phyloP scores from a whole-genome alignment of 2,113 vertebrate species.

The Colaptes auratus region DNA sequence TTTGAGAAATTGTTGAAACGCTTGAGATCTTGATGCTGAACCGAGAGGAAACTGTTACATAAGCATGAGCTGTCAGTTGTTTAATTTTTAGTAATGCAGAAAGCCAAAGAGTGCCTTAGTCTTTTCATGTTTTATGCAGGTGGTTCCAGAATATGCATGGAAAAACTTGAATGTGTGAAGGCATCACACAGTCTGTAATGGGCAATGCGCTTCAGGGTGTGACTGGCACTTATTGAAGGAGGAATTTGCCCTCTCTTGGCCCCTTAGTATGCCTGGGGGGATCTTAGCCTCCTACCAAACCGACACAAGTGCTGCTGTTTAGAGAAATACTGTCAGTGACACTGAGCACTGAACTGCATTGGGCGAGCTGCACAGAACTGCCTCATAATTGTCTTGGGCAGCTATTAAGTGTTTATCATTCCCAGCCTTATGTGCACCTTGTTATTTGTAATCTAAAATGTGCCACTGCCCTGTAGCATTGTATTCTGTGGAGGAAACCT shows the following conservation, averaged over 20 bases:
- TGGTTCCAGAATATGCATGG: constrained; percentile 5
- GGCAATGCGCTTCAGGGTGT: neutral
- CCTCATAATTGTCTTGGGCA: neutral
- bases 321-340: constrained; percentile 27
- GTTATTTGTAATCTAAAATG: neutral
- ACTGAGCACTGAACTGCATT: neutral
- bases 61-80: constrained; percentile 55
- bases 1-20: neutral
- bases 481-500: neutral
- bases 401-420: constrained; percentile 43
- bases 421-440: constrained; percentile 2
- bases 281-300: constrained; percentile 13
- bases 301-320: constrained; percentile 32
- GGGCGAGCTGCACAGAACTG: neutral
- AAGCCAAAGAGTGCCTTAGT: neutral
- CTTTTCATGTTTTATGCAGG: constrained; percentile 48
- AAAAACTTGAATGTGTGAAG: neutral
- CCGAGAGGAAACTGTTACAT: neutral
- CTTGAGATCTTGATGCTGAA: neutral
- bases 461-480: neutral
- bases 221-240: constrained; percentile 58
- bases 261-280: constrained; percentile 6
- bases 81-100: constrained; percentile 11
- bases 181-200: neutral
- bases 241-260: constrained; percentile 15